phyloP scores from a whole-genome alignment of 2,113 vertebrate genomes.

The Oostethus manadensis region DNA sequence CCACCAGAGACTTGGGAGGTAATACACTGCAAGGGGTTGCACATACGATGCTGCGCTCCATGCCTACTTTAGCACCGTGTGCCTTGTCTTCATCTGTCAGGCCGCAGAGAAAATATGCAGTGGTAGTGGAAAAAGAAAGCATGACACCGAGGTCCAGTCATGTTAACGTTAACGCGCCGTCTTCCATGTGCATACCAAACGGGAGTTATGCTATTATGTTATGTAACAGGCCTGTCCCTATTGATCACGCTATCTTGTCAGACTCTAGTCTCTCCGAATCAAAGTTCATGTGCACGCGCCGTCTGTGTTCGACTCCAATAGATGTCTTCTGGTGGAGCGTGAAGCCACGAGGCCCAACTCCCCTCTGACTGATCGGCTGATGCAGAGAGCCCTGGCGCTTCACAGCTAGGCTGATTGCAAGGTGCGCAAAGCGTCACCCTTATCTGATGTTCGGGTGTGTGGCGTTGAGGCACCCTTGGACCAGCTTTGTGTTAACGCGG shows the following conservation, averaged over 20 bases:
- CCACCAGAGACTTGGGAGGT: conserved; percentile 83
- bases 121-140: not conserved
- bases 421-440: not conserved
- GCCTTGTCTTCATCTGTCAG: not conserved
- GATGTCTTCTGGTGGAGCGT: conserved; percentile 86
- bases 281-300: conserved; percentile 22
- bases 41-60: not conserved
- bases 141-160: not conserved
- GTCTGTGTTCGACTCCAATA: conserved; percentile 51
- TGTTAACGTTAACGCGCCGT: not conserved
- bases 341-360: conserved; percentile 78
- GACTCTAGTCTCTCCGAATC: conserved; percentile 21
- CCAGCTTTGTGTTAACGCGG: not conserved
- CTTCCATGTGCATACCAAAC: not conserved
- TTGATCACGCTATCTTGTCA: conserved; percentile 38
- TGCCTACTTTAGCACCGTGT: not conserved
- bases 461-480: conserved; percentile 1
- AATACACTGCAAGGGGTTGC: conserved; percentile 12
- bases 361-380: conserved; percentile 79
- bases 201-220: not conserved
- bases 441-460: not conserved
- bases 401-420: conserved; percentile 54
- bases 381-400: conserved; percentile 71
- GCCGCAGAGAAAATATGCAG: not conserved
- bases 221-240: conserved; percentile 37